These are phyloP conservation scores for Pseudonaja textilis DNA, from an alignment of 2,113 vertebrate genomes.

Conservation along the genomic window DNA sequence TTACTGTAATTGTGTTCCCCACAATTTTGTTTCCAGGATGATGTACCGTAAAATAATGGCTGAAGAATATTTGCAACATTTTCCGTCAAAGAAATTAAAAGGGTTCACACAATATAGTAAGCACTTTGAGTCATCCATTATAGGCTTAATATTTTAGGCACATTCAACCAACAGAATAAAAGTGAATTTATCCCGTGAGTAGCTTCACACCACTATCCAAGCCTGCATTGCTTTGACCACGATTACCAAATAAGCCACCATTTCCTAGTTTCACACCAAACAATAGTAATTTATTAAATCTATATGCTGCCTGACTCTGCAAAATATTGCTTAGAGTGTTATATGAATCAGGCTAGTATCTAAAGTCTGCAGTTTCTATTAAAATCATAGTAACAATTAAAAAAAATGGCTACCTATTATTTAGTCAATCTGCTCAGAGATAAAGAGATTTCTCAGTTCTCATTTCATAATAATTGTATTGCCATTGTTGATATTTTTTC, in stretches of 20 bases:
- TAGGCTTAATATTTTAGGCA: not conserved
- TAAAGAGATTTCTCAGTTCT: not conserved
- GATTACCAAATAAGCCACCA: not conserved
- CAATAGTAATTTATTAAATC: not conserved
- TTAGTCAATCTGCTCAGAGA: not conserved
- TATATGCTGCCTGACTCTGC: not conserved
- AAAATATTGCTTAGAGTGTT: not conserved
- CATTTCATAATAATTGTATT: not conserved
- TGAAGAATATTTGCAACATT: not conserved
- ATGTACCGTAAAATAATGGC: not conserved
- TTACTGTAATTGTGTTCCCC: not conserved
- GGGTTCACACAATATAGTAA: not conserved
- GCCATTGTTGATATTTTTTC: not conserved
- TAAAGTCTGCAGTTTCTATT: not conserved
- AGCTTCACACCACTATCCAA: not conserved
- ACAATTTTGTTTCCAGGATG: not conserved
- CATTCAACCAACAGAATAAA: not conserved
- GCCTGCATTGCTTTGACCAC: not conserved
- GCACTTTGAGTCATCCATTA: not conserved
- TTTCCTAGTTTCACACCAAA: not conserved
- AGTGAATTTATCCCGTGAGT: not conserved
- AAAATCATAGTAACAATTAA: not conserved
- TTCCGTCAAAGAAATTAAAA: not conserved
- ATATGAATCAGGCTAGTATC: not conserved
- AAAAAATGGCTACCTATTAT: not conserved